These are phyloP conservation scores for Chelonoidis abingdonii DNA, from an alignment of 2,113 vertebrate species.

Conservation along the genomic window DNA sequence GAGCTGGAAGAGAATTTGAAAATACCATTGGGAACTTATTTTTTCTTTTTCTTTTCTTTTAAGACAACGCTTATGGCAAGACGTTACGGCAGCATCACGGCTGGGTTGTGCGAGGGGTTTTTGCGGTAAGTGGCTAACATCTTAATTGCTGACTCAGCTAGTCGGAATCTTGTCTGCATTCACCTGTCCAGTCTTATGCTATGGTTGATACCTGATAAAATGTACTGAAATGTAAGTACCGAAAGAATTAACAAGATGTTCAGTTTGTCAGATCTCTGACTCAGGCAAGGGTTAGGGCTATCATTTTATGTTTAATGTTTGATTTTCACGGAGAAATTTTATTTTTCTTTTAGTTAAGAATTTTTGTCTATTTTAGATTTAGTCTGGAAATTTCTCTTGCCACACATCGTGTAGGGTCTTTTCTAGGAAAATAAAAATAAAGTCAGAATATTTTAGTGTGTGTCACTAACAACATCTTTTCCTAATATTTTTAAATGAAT, in stretches of 20 bases:
- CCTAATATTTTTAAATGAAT: background rate
- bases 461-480: background rate
- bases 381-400: background rate
- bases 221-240: background rate
- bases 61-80: constrained; percentile 95
- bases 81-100: constrained; percentile 95
- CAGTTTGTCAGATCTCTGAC: background rate
- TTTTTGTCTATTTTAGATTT: background rate
- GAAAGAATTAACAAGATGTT: background rate
- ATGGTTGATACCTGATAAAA: background rate
- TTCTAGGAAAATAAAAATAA: background rate
- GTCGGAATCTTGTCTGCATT: background rate
- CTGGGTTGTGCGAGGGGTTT: constrained; percentile 97
- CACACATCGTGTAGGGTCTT: background rate
- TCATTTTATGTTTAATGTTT: accelerated
- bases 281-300: background rate
- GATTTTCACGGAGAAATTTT: background rate
- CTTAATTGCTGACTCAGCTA: background rate
- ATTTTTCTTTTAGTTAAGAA: background rate
- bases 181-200: background rate
- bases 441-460: background rate
- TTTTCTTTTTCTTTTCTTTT: background rate
- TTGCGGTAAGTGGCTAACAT: constrained; percentile 86
- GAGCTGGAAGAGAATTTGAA: background rate
- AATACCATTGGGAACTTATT: background rate